These are phyloP conservation scores for Meiosimyza platycephala DNA, from an alignment of 2,888 invertebrate species.

Conservation along the genomic window DNA sequence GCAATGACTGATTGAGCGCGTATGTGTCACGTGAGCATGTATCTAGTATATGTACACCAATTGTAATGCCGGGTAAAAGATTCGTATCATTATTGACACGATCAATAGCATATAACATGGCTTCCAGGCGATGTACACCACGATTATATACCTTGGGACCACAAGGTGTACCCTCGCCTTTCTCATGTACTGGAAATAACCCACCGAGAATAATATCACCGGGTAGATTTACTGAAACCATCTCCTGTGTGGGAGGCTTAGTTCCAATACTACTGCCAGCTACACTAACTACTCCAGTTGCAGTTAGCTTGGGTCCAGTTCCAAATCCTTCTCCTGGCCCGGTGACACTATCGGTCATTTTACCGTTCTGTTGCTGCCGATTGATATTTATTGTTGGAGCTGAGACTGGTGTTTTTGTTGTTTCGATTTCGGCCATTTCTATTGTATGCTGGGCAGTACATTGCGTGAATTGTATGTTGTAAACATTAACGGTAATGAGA, in stretches of 20 bases:
- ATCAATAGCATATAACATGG: slow-evolving; percentile 76
- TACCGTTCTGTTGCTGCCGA: too few relatives aligned
- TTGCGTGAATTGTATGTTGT: neutral
- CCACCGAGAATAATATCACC: slow-evolving; percentile 78
- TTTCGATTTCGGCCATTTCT: too few relatives aligned
- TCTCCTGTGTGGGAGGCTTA: slow-evolving; percentile 47
- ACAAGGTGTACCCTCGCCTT: slow-evolving; percentile 69
- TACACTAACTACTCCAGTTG: too few relatives aligned
- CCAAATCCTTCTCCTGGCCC: too few relatives aligned
- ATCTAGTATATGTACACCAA: slow-evolving; percentile 73
- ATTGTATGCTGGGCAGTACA: slow-evolving; percentile 1
- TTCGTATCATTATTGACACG: slow-evolving; percentile 72
- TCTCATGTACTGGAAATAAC: slow-evolving; percentile 77
- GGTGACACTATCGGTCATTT: too few relatives aligned
- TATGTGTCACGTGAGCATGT: slow-evolving; percentile 76
- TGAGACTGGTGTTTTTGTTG: too few relatives aligned
- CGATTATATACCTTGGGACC: slow-evolving; percentile 75
- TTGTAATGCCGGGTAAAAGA: slow-evolving; percentile 73
- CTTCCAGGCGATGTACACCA: slow-evolving; percentile 77
- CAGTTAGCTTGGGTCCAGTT: too few relatives aligned
- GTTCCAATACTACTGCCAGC: neutral
- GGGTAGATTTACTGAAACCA: slow-evolving; percentile 54
- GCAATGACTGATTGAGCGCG: slow-evolving; percentile 77
- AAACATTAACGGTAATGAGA: neutral
- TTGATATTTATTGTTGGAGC: too few relatives aligned